Evolutionary conservation across 1,140 invertebrate genomes (phyloP).

Genomic region (Solenopsis invicta): DNA sequence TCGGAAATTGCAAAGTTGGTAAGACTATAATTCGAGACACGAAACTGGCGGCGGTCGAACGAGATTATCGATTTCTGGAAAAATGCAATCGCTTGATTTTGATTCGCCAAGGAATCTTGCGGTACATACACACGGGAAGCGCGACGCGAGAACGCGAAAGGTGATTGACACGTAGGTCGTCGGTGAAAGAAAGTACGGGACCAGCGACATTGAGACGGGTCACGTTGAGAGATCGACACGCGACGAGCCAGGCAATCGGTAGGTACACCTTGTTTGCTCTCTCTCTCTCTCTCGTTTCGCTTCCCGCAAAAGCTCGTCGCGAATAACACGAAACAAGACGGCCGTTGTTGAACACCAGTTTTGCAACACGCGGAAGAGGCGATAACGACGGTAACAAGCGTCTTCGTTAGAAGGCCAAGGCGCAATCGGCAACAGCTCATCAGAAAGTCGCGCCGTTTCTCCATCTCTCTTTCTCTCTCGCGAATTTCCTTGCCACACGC

Average conservation of each 20-base stretch:
- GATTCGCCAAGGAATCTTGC: background rate
- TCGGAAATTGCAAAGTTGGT: background rate
- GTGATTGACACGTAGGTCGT: slow-evolving; percentile 29
- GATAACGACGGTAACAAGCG: slow-evolving; percentile 69
- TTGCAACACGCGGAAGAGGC: slow-evolving; percentile 64
- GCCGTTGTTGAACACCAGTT: slow-evolving; percentile 52
- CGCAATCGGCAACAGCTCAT: slow-evolving; percentile 56
- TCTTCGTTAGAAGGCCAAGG: slow-evolving; percentile 58
- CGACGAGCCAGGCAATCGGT: slow-evolving; percentile 46
- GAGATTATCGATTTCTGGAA: slow-evolving; percentile 6
- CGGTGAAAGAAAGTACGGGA: slow-evolving; percentile 40
- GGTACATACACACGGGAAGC: background rate
- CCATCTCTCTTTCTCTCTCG: slow-evolving; percentile 12
- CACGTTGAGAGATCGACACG: slow-evolving; percentile 22
- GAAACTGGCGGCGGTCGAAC: background rate
- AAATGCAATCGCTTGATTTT: slow-evolving; percentile 1
- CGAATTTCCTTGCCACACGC: slow-evolving; percentile 5
- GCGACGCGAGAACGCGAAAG: background rate
- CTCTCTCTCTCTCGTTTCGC: slow-evolving; percentile 29
- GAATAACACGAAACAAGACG: slow-evolving; percentile 45
- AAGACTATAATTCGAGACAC: too few species aligned
- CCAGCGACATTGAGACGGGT: slow-evolving; percentile 14
- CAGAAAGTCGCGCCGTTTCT: slow-evolving; percentile 45
- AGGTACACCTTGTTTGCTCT: slow-evolving; percentile 42
- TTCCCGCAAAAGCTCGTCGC: slow-evolving; percentile 21